Conservation (phyloP, 2,797 vertebrate species). For the Dendrocincla fuliginosa region DNA sequence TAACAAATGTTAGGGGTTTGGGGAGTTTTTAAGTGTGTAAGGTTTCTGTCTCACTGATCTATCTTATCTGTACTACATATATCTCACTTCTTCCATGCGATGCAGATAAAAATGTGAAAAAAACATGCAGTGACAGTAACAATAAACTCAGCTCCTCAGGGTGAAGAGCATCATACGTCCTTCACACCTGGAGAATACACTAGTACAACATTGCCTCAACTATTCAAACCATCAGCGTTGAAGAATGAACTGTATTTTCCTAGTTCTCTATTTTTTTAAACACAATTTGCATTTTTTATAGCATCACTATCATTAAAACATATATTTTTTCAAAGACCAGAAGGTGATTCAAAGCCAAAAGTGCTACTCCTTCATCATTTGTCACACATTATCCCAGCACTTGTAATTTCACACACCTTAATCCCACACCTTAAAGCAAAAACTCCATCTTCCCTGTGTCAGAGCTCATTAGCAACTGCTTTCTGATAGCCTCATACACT, state of each 20-base stretch:
- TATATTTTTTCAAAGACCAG: neutral
- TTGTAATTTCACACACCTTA: conserved; percentile 21
- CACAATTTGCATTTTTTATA: neutral
- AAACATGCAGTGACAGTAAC: neutral
- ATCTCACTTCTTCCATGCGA: neutral
- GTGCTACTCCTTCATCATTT: neutral
- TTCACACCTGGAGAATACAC: neutral
- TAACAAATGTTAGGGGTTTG: neutral
- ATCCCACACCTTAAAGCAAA: neutral
- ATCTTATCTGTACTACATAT: neutral
- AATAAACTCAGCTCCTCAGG: neutral
- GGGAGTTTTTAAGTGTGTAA: neutral
- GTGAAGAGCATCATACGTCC: neutral
- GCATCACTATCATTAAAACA: neutral
- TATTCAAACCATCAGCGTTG: neutral
- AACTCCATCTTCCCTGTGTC: neutral
- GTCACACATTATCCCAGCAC: neutral
- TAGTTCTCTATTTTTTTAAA: neutral
- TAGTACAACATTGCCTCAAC: neutral
- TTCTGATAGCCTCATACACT: neutral
- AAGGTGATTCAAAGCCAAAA: neutral
- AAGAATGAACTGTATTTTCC: neutral
- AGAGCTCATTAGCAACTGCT: neutral
- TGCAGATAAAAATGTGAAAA: neutral
- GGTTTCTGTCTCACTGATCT: neutral